Percentiles rank a stretch among this genome's conserved stretches.
Conservation (phyloP, 35 echinoderm and acorn worm genomes). For the Lytechinus variegatus region DNA sequence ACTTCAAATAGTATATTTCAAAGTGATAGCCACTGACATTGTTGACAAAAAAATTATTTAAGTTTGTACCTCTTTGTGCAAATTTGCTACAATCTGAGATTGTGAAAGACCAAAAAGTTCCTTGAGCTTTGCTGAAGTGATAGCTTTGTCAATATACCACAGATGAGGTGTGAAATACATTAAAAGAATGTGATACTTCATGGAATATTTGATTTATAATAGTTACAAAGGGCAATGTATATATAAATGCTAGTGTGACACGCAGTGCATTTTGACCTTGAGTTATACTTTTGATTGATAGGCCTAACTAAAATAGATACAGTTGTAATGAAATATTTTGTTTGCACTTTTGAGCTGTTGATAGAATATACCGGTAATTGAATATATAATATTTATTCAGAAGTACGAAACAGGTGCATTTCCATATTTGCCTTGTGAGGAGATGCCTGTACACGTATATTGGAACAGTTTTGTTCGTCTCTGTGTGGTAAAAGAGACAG, state of each 20-base stretch:
- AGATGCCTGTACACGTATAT: too few species aligned
- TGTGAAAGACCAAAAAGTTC: neutral
- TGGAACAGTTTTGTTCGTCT: too few species aligned
- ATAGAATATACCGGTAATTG: too few species aligned
- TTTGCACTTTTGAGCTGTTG: too few species aligned
- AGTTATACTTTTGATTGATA: neutral
- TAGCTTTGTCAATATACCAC: neutral
- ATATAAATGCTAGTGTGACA: neutral
- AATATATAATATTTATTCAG: too few species aligned
- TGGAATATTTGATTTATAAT: neutral
- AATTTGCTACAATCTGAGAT: neutral
- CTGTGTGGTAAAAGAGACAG: too few species aligned
- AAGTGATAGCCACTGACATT: neutral
- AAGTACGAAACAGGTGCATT: too few species aligned
- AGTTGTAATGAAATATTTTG: too few species aligned
- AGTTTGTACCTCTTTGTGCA: neutral
- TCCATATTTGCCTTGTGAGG: too few species aligned
- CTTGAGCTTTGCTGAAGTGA: neutral
- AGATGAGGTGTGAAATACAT: neutral
- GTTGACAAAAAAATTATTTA: neutral
- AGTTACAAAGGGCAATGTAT: neutral
- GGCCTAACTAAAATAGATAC: too few species aligned
- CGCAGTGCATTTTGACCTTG: neutral
- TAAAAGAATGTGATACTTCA: neutral
- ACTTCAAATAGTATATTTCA: too few species aligned